A percentile compares a stretch with the other conserved stretches of the same genome.
Evolutionary conservation across 1,140 invertebrate species (phyloP).

Genomic region (Caenorhabditis briggsae): DNA sequence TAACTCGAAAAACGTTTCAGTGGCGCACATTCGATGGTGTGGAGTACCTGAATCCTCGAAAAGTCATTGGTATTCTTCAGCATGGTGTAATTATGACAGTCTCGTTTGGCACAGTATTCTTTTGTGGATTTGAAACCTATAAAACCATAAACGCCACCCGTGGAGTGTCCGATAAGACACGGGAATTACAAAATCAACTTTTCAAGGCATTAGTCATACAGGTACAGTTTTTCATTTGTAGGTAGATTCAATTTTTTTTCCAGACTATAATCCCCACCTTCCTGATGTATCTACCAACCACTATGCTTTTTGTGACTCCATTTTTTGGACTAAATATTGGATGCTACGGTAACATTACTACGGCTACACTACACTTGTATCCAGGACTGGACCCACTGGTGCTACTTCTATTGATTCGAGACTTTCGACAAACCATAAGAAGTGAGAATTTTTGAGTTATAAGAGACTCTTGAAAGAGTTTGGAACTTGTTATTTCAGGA

Average conservation of each 20-base stretch:
- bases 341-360: conserved; percentile 1
- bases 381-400: conserved; percentile 31
- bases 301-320: conserved; percentile 26
- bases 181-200: not conserved
- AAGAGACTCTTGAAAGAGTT: no score
- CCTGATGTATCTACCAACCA: conserved; percentile 19
- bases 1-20: not conserved
- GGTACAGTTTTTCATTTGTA: not conserved
- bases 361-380: conserved; percentile 18
- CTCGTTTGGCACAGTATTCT: conserved; percentile 23
- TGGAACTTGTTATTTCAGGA: no score
- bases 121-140: conserved; percentile 21
- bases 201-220: conserved; percentile 35
- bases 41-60: conserved; percentile 23
- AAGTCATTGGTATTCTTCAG: conserved; percentile 29
- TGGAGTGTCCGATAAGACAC: not conserved
- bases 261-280: conserved; percentile 14
- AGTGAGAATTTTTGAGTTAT: not conserved
- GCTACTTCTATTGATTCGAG: not conserved
- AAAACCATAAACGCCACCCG: not conserved
- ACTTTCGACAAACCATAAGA: not conserved
- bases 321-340: conserved; percentile 21
- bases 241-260: not conserved
- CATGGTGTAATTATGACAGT: conserved; percentile 24
- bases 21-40: conserved; percentile 6